Evolutionary conservation across 2,888 invertebrate species (phyloP), one percentile per base, ranked within the genome.

Genomic region (Zygaena filipendulae): DNA sequence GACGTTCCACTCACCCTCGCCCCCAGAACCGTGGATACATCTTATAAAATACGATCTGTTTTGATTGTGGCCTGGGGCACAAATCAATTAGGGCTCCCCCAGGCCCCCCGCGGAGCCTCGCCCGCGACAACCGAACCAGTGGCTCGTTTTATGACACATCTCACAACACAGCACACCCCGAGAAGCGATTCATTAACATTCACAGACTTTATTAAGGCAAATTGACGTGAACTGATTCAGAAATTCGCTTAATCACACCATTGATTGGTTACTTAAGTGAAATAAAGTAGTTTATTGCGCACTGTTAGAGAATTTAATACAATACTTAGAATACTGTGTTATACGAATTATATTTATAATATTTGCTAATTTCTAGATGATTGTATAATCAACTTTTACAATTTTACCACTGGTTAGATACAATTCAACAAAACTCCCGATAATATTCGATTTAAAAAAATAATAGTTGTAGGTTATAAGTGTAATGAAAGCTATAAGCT

Each of bases 11-110:
- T 51, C 59, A 61, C 68, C 69, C 68, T 67, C 71, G 43, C 71
- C 67, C 69, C 61, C 67, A 56, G 52, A 39, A 41, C 45, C 39
- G 49, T 58, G 51, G 66, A 72, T 77, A 68, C 66, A 61, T 77
- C 79, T 77, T 79, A 75, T 79, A 79, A 79, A 79, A 75, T 77
- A 77, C 79, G 80, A 80, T 79, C 79, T 80, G 80, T 81, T 81
- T 81, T 81, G 79, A 80, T 79, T 81, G 77, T 79, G 75, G 80
- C 81, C 80, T 68, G 71, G 75, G 80, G 80, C 80, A 75, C 80
- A 77, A 77, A 80, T 79, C 81, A 79, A 80, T 79, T 79, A 81
- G 77, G 69, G 52, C 57, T 52, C 71, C 57, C 67, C 57, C 42
- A 39, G 63, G 58, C 59, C 67, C 52, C 70, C 68, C 59, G 64